Evolutionary conservation across 2,888 invertebrate genomes (phyloP).

Genomic region (Trachelus stipa): DNA sequence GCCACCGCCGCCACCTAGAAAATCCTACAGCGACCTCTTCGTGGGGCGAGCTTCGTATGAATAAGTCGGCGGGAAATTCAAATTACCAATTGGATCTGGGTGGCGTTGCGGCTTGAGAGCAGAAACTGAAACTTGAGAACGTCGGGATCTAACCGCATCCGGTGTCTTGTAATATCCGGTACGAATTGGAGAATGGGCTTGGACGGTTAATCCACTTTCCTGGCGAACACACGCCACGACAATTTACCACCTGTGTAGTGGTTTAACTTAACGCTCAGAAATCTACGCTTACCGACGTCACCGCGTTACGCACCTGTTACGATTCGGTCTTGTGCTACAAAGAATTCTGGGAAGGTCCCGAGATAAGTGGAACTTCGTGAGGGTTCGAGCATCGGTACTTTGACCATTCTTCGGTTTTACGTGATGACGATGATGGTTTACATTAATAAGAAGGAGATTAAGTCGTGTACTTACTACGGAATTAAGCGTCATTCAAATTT

Average conservation of each 20-base stretch:
- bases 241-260: not conserved
- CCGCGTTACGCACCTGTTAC: not conserved
- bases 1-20: not conserved
- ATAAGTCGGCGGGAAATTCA: not conserved
- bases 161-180: not conserved
- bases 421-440: not conserved
- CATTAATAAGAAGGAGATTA: not conserved
- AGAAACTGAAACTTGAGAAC: not conserved
- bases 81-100: not conserved
- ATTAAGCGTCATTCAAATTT: not conserved
- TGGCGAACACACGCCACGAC: not conserved
- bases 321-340: not conserved
- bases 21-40: not conserved
- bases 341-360: not conserved
- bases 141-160: not conserved
- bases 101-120: not conserved
- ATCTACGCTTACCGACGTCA: not conserved
- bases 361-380: not conserved
- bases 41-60: not conserved
- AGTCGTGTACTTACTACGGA: not conserved
- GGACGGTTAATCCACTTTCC: not conserved
- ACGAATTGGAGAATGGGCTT: not conserved
- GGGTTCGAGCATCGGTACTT: not conserved
- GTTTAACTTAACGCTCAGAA: not conserved
- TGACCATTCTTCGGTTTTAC: not conserved